Evolutionary conservation across 2,797 vertebrate genomes (phyloP).

Genomic region (Enoplosus armatus): DNA sequence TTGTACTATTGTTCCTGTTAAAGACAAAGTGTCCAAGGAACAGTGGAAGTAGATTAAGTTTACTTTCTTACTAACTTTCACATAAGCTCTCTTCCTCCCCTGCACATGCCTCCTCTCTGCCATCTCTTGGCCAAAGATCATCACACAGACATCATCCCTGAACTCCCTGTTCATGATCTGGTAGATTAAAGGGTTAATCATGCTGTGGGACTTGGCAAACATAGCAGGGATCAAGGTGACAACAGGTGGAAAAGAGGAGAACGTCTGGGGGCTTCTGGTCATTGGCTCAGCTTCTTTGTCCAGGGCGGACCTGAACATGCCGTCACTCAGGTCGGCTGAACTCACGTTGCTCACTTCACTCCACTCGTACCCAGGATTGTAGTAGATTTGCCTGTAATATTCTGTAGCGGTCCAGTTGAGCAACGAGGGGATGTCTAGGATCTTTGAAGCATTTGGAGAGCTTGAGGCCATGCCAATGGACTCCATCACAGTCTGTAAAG

Average conservation of each 20-base stretch:
- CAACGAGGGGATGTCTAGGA: slow-evolving; percentile 32
- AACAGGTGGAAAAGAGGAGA: slow-evolving; percentile 59
- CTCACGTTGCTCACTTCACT: slow-evolving; percentile 11
- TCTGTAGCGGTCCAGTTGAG: slow-evolving; percentile 66
- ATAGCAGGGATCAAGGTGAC: slow-evolving; percentile 72
- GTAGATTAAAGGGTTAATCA: slow-evolving; percentile 81
- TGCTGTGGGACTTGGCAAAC: slow-evolving; percentile 79
- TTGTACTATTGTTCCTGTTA: not conserved
- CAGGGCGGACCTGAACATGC: not conserved
- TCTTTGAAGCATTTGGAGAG: not conserved
- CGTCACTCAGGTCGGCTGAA: not conserved
- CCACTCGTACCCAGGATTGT: slow-evolving; percentile 18
- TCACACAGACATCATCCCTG: slow-evolving; percentile 53
- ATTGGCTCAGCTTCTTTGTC: not conserved
- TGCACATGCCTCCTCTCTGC: slow-evolving; percentile 45
- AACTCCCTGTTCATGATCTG: slow-evolving; percentile 80
- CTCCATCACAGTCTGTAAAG: slow-evolving; percentile 1
- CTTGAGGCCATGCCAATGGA: not conserved
- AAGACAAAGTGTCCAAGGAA: not conserved
- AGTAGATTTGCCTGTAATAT: slow-evolving; percentile 30
- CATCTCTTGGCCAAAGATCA: slow-evolving; percentile 58
- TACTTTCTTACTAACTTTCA: slow-evolving; percentile 69
- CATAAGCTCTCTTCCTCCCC: slow-evolving; percentile 7
- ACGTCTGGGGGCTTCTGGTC: not conserved
- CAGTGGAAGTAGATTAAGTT: not conserved